Evolutionary conservation across 2,797 vertebrate genomes (phyloP).

Genomic region (Sebastes minor): DNA sequence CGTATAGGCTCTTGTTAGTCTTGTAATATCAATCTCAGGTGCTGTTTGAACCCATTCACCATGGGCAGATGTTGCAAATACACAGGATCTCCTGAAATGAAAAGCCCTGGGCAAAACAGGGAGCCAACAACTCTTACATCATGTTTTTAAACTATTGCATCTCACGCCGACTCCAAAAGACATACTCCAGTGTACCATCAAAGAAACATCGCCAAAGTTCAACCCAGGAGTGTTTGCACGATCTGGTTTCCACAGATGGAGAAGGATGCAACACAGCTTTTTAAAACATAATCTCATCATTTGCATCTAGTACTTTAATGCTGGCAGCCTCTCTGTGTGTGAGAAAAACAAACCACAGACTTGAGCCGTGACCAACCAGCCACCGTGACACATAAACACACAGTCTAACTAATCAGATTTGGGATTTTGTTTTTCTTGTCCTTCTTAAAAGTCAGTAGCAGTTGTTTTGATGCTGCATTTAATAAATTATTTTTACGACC

Average conservation of each 20-base stretch:
- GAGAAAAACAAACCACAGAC: not conserved
- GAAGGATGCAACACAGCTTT: not conserved
- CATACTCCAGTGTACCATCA: not conserved
- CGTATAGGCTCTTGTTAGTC: not conserved
- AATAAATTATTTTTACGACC: not conserved
- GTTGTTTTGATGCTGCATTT: not conserved
- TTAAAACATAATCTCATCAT: not conserved
- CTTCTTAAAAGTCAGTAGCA: not conserved
- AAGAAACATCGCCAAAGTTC: not conserved
- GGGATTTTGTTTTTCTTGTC: not conserved
- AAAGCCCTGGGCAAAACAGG: not conserved
- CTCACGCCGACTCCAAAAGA: not conserved
- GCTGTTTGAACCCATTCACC: not conserved
- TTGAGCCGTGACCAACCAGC: not conserved
- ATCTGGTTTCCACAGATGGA: not conserved
- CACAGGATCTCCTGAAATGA: not conserved
- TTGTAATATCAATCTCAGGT: not conserved
- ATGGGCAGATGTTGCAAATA: not conserved
- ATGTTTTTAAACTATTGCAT: not conserved
- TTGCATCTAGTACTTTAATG: not conserved
- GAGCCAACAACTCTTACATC: not conserved
- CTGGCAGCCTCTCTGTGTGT: not conserved
- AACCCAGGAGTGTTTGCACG: not conserved
- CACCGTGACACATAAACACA: not conserved
- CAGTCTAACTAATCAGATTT: not conserved